Evolutionary conservation across 2,888 invertebrate genomes (phyloP), one percentile per base, ranked within the genome.

Genomic region (Drosophila sordidapex): DNA sequence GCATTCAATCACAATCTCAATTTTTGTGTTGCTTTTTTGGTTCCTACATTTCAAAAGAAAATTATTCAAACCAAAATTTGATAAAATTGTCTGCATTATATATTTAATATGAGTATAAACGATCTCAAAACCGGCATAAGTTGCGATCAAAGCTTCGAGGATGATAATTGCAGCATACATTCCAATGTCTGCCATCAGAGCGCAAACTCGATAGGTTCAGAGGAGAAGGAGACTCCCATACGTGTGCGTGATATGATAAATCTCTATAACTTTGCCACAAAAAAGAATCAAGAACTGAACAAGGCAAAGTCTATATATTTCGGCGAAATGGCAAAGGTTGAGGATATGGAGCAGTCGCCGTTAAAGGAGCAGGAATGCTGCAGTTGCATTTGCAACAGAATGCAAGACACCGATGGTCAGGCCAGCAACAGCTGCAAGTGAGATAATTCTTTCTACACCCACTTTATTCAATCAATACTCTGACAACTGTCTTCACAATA

Each of bases 181-280:
- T 81, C 90, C n/a, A 66, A 61, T 0, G 69, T 33, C 40, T 79
- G 80, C 2, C 54, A 52, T 13, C 49, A 27, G n/a, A 63, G 48
- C 38, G 46, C 25, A 49, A 40, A 10, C 29, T 25, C 52, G 13
- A 43, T 48, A 29, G 65, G 67, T 8, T 10, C 29, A 7, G 70
- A 56, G 21, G 67, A 52, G 43, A 53, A 59, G 25, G 83, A 79
- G 59, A 69, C 82, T 5, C 82, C 82, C 0, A 75, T 91, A 11
- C 81, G 84, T 51, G 92, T 92, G 18, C 90, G 92, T 6, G 92
- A 93, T 54, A 92, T 93, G 92, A 86, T 92, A 13, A 88, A 88
- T 31, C 78, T 86, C 4, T 92, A 92, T 49, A 90, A 92, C 48
- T 86, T 83, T 46, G 92, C 89, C 6, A 76, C 86, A 3, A 79